These are phyloP conservation scores for Achatina immaculata DNA, from an alignment of 1,140 invertebrate species.

Conservation along the genomic window DNA sequence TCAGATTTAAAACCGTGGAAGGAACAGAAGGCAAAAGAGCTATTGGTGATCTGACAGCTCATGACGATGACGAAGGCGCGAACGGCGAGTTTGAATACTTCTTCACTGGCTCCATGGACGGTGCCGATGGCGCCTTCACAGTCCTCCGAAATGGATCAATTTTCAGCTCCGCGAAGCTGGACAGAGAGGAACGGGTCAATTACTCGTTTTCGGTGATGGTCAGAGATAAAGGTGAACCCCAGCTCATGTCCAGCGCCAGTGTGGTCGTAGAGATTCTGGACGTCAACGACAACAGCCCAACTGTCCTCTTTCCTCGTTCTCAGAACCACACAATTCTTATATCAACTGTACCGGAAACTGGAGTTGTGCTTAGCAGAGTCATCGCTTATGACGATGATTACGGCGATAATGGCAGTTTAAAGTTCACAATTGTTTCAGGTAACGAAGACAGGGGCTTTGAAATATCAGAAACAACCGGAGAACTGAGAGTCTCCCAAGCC, in stretches of 20 bases:
- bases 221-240: constrained; percentile 69
- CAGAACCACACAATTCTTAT: constrained; percentile 85
- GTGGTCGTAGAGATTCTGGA: constrained; percentile 55
- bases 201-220: constrained; percentile 88
- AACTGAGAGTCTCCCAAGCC: constrained; percentile 77
- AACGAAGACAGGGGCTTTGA: constrained; percentile 83
- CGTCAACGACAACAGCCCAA: constrained; percentile 57
- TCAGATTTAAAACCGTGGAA: constrained; percentile 50
- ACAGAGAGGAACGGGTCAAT: constrained; percentile 84
- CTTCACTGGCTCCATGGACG: constrained; percentile 41
- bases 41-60: constrained; percentile 65
- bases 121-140: constrained; percentile 47
- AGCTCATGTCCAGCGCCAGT: constrained; percentile 45
- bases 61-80: constrained; percentile 88
- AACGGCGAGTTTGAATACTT: constrained; percentile 77
- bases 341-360: constrained; percentile 83
- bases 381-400: constrained; percentile 60
- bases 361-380: constrained; percentile 73
- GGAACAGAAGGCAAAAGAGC: constrained; percentile 37
- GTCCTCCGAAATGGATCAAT: constrained; percentile 85
- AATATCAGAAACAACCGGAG: constrained; percentile 86
- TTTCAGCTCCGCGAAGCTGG: constrained; percentile 90
- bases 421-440: constrained; percentile 88
- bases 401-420: constrained; percentile 88
- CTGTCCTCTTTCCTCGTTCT: constrained; percentile 80